These are phyloP conservation scores for Podarcis raffonei DNA, from an alignment of 2,113 vertebrate species.

Conservation along the genomic window DNA sequence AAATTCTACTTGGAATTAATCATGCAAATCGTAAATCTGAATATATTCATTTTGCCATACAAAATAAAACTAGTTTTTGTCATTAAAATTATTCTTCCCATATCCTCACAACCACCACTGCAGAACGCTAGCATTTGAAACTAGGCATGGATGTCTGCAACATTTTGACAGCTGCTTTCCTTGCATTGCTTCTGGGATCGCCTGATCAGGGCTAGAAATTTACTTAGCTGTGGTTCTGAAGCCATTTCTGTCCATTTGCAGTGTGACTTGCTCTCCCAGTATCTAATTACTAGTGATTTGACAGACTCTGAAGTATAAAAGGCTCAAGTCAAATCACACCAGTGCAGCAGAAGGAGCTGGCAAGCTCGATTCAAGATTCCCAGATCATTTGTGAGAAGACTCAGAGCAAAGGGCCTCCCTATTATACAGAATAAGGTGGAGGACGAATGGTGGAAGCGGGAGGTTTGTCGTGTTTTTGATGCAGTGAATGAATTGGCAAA, in stretches of 20 bases:
- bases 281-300: slow-evolving; percentile 18
- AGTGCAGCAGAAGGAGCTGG: slow-evolving; percentile 9
- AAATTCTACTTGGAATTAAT: not conserved
- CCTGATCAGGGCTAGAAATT: not conserved
- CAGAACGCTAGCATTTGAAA: not conserved
- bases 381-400: not conserved
- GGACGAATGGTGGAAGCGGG: not conserved
- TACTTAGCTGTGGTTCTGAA: not conserved
- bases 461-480: not conserved
- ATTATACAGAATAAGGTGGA: not conserved
- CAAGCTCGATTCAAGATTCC: not conserved
- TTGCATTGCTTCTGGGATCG: not conserved
- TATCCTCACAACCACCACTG: too few relatives aligned
- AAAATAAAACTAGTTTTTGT: not conserved
- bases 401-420: not conserved
- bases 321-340: not conserved
- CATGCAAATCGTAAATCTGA: not conserved
- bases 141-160: not conserved
- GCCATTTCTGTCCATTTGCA: not conserved
- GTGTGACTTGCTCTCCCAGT: not conserved
- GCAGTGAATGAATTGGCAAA: not conserved
- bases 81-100: not conserved
- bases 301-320: not conserved
- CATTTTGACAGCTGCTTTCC: not conserved
- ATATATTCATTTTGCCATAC: not conserved